Evolutionary conservation across 2,797 vertebrate species (phyloP).

Genomic region (Austrolebias charrua): DNA sequence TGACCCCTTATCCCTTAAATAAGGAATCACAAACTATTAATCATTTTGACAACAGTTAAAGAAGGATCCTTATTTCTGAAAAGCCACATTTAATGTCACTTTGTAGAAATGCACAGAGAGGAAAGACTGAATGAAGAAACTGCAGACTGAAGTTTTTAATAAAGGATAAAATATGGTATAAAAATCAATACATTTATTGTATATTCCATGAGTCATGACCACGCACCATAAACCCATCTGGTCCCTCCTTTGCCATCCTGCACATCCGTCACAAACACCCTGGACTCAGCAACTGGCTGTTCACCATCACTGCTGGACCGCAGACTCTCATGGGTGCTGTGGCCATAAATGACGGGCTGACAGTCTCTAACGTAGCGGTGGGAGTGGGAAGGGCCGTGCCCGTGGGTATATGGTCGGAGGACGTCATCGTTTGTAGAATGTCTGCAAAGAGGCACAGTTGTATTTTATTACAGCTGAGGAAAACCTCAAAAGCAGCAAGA

Average conservation of each 20-base stretch:
- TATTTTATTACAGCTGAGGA: neutral
- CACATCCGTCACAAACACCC: constrained; percentile 79
- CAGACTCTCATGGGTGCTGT: constrained; percentile 82
- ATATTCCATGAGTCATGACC: neutral
- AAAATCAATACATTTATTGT: neutral
- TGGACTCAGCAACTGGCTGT: constrained; percentile 65
- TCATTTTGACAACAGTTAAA: too few relatives aligned
- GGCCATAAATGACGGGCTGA: constrained; percentile 74
- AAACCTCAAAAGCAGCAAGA: neutral
- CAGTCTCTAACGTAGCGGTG: constrained; percentile 84
- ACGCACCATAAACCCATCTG: constrained; percentile 71
- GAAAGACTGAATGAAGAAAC: neutral
- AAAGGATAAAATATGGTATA: neutral
- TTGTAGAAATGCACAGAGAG: too few relatives aligned
- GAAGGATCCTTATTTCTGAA: too few relatives aligned
- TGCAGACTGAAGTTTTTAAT: neutral
- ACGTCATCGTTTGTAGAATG: constrained; percentile 74
- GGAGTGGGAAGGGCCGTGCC: constrained; percentile 76
- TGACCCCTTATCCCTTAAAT: too few relatives aligned
- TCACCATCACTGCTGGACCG: constrained; percentile 53
- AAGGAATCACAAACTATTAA: too few relatives aligned
- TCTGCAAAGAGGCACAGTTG: constrained; percentile 62
- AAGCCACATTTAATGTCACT: too few relatives aligned
- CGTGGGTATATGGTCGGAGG: constrained; percentile 79
- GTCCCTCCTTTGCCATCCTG: constrained; percentile 34